Evolutionary conservation across 1,140 invertebrate genomes (phyloP), one percentile per base, ranked within the genome.

Genomic region (Neuroterus valhalla): DNA sequence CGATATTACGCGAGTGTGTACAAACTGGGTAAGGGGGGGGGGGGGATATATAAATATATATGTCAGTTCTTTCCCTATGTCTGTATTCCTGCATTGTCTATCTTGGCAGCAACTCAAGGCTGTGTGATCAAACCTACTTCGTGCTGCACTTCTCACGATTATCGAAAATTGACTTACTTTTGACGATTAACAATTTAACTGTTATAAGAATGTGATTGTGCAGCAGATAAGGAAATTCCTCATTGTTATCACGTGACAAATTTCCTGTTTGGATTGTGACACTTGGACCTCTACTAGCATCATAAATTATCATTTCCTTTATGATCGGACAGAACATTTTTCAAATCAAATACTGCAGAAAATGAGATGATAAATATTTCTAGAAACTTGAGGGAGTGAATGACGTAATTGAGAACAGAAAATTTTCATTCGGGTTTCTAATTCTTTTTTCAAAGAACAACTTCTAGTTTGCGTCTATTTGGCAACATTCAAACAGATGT

Each of bases 61-160:
- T 23, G 15, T 6, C 15, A 62, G 12, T 62, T n/a, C 26, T 62
- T 62, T 62, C 31, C 55, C n/a, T 12, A 68, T 72, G 75, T 72
- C 72, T 72, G 68, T 74, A 71, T 74, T 68, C 72, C 67, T 70
- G 68, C 68, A 55, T 74, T 77, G 78, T 75, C 70, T 43, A 66
- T 55, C 52, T 55, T 23, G n/a, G 31, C 52, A 62, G 26, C 31
- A 38, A 62, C 26, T 62, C 55, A 62, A 62, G 55, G 55, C 31
- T 15, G 8, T 15, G 55, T 14, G 48, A 21, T 50, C 5, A 50
- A 6, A 11, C n/a, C 17, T 26, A 62, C 15, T 62, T 62, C 55
- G 55, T 62, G 55, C 55, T 38, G 55, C 55, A 62, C 55, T 23
- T 62, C 31, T 62, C 55, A 62, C 23, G 55, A 62, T 62, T 31